These are phyloP conservation scores for Leucophenga maculata DNA, from an alignment of 2,888 invertebrate genomes.

Conservation along the genomic window DNA sequence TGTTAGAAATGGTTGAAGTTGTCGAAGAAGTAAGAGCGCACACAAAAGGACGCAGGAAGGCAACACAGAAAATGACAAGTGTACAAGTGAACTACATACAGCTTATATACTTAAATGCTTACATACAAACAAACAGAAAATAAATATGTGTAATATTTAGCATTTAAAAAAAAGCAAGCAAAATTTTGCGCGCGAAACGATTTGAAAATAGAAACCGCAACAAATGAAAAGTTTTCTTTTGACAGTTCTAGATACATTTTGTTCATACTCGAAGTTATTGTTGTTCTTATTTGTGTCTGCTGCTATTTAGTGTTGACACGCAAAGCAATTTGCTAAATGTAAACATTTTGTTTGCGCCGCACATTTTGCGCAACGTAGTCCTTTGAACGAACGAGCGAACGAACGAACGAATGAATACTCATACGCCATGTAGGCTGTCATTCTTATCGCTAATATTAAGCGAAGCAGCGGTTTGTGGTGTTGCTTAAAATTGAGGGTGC, in stretches of 20 bases:
- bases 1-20: slow-evolving; percentile 39
- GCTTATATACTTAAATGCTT: slow-evolving; percentile 26
- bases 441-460: slow-evolving; percentile 13
- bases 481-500: slow-evolving; percentile 26
- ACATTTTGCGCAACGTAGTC: slow-evolving; percentile 22
- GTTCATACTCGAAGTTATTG: not conserved
- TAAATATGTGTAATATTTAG: slow-evolving; percentile 28
- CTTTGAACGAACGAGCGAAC: slow-evolving; percentile 28
- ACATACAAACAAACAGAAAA: slow-evolving; percentile 11
- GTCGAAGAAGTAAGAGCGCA: slow-evolving; percentile 12
- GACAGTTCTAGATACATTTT: slow-evolving; percentile 14
- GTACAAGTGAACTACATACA: not conserved
- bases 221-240: slow-evolving; percentile 47
- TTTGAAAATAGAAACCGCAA: slow-evolving; percentile 49
- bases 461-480: no score
- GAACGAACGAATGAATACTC: slow-evolving; percentile 43
- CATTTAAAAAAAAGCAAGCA: slow-evolving; percentile 25
- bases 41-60: slow-evolving; percentile 50
- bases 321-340: slow-evolving; percentile 68
- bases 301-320: slow-evolving; percentile 70
- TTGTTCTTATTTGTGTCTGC: slow-evolving; percentile 47
- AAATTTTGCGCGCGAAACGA: slow-evolving; percentile 48
- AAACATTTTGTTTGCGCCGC: slow-evolving; percentile 63
- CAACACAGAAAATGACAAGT: slow-evolving; percentile 15
- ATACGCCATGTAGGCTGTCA: slow-evolving; percentile 39